Percentiles rank a stretch among this genome's conserved stretches.
phyloP scores from a whole-genome alignment of 2,797 vertebrate species.

The Ispidina picta region DNA sequence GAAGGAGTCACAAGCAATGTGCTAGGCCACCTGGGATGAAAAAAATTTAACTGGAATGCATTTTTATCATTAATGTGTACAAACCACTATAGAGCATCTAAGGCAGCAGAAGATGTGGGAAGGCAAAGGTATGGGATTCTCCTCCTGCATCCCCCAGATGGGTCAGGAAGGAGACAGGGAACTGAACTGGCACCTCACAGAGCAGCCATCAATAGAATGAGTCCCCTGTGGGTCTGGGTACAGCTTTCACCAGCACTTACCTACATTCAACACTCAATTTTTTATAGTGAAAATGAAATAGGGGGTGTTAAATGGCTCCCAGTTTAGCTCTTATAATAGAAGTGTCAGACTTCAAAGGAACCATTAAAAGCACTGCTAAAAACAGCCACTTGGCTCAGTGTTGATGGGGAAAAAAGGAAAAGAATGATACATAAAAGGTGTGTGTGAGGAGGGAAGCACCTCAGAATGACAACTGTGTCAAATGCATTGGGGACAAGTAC shows the following conservation, averaged over 20 bases:
- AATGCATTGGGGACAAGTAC: background rate
- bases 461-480: background rate
- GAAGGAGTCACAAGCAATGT: background rate
- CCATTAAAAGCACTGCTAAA: conserved; percentile 21
- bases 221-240: background rate
- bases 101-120: background rate
- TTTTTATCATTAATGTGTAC: background rate
- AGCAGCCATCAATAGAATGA: background rate
- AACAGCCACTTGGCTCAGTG: background rate
- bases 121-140: background rate
- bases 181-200: background rate
- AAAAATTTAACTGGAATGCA: background rate
- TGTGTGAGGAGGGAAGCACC: background rate
- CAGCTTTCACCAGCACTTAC: background rate
- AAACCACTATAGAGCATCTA: background rate
- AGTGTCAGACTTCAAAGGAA: conserved; percentile 21
- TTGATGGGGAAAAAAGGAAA: background rate
- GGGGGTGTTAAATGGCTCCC: background rate
- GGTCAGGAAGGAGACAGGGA: rapidly evolving
- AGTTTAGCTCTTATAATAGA: background rate
- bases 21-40: background rate
- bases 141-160: rapidly evolving
- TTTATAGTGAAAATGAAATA: background rate
- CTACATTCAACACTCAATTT: background rate
- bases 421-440: background rate